Base-by-base conservation (phyloP, 2,888 invertebrate species). In the Cheilosia urbana region DNA sequence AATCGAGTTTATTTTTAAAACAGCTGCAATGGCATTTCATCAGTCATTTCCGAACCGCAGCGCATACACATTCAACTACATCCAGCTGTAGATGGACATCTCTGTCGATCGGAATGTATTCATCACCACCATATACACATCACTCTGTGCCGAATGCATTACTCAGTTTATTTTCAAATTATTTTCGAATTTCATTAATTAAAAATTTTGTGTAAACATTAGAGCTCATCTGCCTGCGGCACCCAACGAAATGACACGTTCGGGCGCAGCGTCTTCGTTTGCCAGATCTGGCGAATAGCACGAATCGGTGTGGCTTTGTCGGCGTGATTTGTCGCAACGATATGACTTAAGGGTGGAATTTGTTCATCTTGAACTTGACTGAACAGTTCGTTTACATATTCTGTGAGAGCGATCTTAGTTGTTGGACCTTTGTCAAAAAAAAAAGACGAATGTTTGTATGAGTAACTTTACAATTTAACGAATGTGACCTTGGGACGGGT, bases 11-110 rank as follows among this genome's bases (percentile, higher is more conserved):
- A 68, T 76, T 76, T 76, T 51, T 60, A 65, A 58, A 58, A 27
- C 30, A 63, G 42, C 63, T 69, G 63, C 57, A 81, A 63, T 57
- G 76, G 76, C 34, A 81, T 81, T 76, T 81, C 69, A 81, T 58
- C 69, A 51, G 5, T 68, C 30, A 57, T 75, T 63, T 62, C 19
- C 45, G 24, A 53, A 42, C 5, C 45, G 62, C 24, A 73, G 42
- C 11, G 4, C 21, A 21, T 27, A 13, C 30, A 11, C 21, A 2
- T 19, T 13, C 34, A 58, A 19, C 30, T 7, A 47, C 49, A 49
- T 49, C 42, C 57, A 45, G 37, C 53, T 72, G 72, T 72, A 53
- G 71, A 65, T 68, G 77, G 76, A 76, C 76, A 65, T 60, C 24
- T 51, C 71, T 65, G 37, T 66, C 71, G 71, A 72, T 77, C 47